Base-by-base conservation (phyloP, 2,888 invertebrate genomes). In the Drosophila maculinotata region DNA sequence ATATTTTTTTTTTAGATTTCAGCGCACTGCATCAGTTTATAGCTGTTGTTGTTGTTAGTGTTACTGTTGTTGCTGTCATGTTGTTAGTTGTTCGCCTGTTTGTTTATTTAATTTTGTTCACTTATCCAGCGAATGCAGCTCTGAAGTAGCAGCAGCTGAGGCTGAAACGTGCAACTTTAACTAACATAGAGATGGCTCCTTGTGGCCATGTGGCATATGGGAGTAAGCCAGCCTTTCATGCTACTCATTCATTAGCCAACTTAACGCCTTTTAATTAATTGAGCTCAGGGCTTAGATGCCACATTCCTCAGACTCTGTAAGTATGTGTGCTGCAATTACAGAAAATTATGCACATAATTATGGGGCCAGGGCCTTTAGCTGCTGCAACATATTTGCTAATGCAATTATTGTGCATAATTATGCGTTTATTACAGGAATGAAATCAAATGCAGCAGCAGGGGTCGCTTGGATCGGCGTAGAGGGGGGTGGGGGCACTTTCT, bases 401-500 rank as follows among this genome's bases (percentile, higher is more conserved):
- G 83, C 76, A 83, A 83, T 85, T 78, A 85, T 69, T 76, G 67
- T 49, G 69, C 73, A 85, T 78, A 85, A 83, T 85, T 78, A 74
- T 85, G 80, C 73, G 71, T 71, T 83, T 80, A 82, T 74, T 78
- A 67, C 58, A 58, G 67, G 69, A 85, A 82, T 82, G 68, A 64
- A 73, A 70, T 64, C 67, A 52, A 44, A 45, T 62, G 42, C 39
- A 25, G 54, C 39, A 31, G 20, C 31, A 20, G 26, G 15, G 25
- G n/a, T 9, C 51, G 17, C 15, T 17, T 9, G 4, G 38, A 28
- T 17, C 7, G 4, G 38, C 25, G 0, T 1, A 7, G 25, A 7
- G 10, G 5, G 7, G 7, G 9, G n/a, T n/a, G 31, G 5, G 20
- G 4, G 2, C 20, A 20, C 0, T 26, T 20, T 31, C n/a, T 26